Evolutionary conservation across 2,797 vertebrate genomes (phyloP).

Genomic region (Crenichthys baileyi): DNA sequence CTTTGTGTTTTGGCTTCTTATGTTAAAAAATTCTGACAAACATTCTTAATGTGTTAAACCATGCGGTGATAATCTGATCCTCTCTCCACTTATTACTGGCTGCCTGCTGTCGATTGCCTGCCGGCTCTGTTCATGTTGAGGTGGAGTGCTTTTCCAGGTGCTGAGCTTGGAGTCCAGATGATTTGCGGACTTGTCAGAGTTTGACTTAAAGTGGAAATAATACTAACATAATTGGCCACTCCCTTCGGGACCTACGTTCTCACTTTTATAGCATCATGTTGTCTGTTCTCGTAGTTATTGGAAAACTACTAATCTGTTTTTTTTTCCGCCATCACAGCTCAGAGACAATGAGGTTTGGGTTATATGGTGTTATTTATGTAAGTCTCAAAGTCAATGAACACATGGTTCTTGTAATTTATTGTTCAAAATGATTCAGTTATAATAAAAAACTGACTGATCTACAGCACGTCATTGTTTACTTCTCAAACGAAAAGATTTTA

Average conservation of each 20-base stretch:
- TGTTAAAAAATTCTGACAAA: constrained; percentile 7
- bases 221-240: constrained; percentile 35
- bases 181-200: constrained; percentile 54
- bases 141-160: constrained; percentile 61
- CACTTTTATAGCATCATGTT: constrained; percentile 11
- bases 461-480: constrained; percentile 12
- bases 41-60: background rate
- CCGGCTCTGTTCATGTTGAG: constrained; percentile 24
- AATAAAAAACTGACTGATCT: background rate
- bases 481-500: background rate
- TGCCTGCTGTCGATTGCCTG: constrained; percentile 25
- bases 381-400: background rate
- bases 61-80: constrained; percentile 6
- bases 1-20: background rate
- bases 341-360: background rate
- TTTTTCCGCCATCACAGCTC: constrained; percentile 1
- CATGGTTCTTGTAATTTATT: background rate
- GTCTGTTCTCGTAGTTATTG: constrained; percentile 29
- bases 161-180: constrained; percentile 24
- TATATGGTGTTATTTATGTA: background rate
- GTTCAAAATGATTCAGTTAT: background rate
- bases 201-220: constrained; percentile 31
- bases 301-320: constrained; percentile 2
- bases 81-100: constrained; percentile 12
- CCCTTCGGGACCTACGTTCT: background rate